phyloP scores from a whole-genome alignment of 2,113 vertebrate species.

The Gorilla gorilla region DNA sequence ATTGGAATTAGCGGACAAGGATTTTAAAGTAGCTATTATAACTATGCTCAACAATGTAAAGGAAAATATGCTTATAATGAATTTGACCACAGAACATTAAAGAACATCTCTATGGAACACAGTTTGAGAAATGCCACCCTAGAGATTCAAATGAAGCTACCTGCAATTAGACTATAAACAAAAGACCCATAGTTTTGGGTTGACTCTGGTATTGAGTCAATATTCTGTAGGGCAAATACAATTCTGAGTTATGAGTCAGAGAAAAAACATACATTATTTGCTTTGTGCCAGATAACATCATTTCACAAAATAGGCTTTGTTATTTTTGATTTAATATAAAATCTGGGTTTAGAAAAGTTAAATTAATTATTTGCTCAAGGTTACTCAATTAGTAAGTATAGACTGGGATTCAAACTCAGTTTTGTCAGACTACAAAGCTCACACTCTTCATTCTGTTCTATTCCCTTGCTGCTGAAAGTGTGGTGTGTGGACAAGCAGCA shows the following conservation, averaged over 20 bases:
- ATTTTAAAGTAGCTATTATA: constrained; percentile 4
- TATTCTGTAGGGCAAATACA: neutral
- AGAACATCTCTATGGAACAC: neutral
- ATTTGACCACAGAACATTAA: neutral
- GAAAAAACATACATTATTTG: neutral
- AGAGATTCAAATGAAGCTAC: neutral
- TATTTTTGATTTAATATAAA: constrained; percentile 2
- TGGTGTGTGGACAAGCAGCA: neutral
- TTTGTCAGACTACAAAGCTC: neutral
- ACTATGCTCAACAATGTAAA: neutral
- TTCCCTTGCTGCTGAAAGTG: neutral
- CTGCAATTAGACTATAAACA: neutral
- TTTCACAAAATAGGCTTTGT: constrained; percentile 12
- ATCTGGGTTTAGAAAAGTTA: neutral
- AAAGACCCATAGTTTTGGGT: neutral
- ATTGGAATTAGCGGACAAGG: neutral
- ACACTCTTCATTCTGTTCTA: neutral
- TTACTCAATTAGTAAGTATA: neutral
- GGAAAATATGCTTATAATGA: neutral
- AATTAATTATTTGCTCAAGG: neutral
- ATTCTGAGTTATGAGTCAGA: neutral
- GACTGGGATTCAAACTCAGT: neutral
- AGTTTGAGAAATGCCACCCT: neutral
- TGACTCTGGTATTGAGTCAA: neutral
- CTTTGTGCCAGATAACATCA: neutral